Evolutionary conservation across 2,888 invertebrate species (phyloP).

Genomic region (Eupithecia insigniata): DNA sequence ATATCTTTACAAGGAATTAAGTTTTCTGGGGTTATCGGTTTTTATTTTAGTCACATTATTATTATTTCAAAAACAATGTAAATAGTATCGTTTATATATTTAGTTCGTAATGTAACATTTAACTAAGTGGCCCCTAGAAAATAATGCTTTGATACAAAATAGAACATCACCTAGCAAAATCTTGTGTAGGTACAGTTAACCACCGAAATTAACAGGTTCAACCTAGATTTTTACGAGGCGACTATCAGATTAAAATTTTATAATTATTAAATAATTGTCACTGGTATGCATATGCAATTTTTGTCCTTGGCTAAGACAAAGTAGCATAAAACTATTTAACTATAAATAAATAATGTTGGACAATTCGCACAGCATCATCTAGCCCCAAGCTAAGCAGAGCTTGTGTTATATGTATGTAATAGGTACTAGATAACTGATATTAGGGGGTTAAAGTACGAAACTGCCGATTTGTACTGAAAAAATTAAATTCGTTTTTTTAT

Average conservation of each 20-base stretch:
- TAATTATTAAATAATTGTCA: background rate
- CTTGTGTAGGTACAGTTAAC: background rate
- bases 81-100: slow-evolving; percentile 43
- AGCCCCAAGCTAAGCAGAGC: too few species aligned
- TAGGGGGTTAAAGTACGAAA: too few species aligned
- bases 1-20: slow-evolving; percentile 29
- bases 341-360: too few species aligned
- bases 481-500: too few species aligned
- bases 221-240: background rate
- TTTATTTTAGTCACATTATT: slow-evolving; percentile 39
- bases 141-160: background rate
- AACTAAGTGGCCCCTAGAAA: slow-evolving; percentile 16
- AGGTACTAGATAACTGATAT: too few species aligned
- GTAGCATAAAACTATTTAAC: background rate
- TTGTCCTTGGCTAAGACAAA: background rate
- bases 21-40: slow-evolving; percentile 51
- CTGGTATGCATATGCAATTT: background rate
- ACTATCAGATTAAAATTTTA: background rate
- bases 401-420: too few species aligned
- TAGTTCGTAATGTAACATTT: slow-evolving; percentile 25
- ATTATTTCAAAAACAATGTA: slow-evolving; percentile 34
- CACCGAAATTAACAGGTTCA: background rate
- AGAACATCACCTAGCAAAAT: slow-evolving; percentile 5
- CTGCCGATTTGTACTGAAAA: too few species aligned
- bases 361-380: too few species aligned